phyloP scores from a whole-genome alignment of 2,113 vertebrate genomes.

The Rhegmatorhina hoffmannsi region DNA sequence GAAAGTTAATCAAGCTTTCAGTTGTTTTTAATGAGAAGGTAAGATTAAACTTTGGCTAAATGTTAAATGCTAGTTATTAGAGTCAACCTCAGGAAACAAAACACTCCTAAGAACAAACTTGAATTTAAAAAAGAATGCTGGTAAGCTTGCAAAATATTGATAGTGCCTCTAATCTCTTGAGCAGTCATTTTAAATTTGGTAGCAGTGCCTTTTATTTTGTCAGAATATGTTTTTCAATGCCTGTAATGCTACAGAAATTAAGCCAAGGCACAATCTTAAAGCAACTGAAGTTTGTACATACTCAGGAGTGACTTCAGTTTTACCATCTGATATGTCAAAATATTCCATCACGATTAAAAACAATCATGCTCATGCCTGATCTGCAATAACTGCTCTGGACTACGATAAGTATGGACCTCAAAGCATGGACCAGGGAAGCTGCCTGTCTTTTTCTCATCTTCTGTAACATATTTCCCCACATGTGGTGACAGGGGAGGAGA shows the following conservation, averaged over 20 bases:
- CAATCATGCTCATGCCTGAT: neutral
- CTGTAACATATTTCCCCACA: neutral
- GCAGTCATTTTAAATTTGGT: neutral
- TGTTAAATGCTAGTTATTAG: neutral
- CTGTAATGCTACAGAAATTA: neutral
- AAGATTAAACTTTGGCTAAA: neutral
- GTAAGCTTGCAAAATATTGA: neutral
- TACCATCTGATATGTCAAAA: neutral
- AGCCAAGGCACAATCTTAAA: neutral
- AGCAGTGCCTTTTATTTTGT: neutral
- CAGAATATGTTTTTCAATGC: neutral
- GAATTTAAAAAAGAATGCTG: neutral
- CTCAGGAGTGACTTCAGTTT: neutral
- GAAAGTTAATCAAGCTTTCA: conserved; percentile 18
- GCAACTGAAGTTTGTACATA: neutral
- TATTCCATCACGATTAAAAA: neutral
- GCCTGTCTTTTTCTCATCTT: neutral
- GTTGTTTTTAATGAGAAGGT: neutral
- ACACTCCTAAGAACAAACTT: neutral
- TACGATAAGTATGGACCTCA: neutral
- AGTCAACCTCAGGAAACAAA: neutral
- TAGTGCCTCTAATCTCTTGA: neutral
- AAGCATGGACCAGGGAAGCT: neutral
- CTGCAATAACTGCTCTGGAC: neutral
- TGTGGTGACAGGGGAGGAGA: neutral